These are phyloP conservation scores for Epinotia nisella DNA, from an alignment of 2,888 invertebrate genomes.

Conservation along the genomic window DNA sequence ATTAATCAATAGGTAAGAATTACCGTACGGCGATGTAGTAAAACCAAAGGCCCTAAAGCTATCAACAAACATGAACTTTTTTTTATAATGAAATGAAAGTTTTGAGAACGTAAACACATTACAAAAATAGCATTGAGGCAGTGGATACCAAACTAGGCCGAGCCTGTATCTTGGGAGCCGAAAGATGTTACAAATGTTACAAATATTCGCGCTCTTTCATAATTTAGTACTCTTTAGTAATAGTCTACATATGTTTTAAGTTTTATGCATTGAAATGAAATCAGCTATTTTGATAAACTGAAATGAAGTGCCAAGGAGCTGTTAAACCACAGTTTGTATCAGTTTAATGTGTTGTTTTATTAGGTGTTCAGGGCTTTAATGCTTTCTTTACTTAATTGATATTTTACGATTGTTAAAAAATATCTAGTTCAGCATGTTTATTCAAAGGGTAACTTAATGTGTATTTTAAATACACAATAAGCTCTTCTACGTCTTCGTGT, in stretches of 20 bases:
- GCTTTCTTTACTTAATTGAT: constrained; percentile 31
- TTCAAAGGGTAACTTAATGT: background rate
- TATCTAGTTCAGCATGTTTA: background rate
- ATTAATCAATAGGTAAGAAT: background rate
- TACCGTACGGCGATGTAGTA: too few species aligned
- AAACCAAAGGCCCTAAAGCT: too few species aligned
- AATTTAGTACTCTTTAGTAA: too few species aligned
- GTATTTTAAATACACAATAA: background rate
- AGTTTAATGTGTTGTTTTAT: constrained; percentile 56
- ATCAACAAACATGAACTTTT: too few species aligned
- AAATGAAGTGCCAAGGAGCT: constrained; percentile 6
- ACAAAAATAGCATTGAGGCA: too few species aligned
- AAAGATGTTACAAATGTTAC: too few species aligned
- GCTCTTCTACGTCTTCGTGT: background rate
- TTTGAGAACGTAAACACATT: too few species aligned
- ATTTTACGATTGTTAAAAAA: constrained; percentile 14
- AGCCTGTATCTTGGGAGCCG: too few species aligned
- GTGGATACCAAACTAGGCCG: too few species aligned
- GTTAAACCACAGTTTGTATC: constrained; percentile 45
- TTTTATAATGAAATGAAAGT: too few species aligned
- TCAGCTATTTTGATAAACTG: background rate
- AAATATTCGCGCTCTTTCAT: too few species aligned
- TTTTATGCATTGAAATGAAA: background rate
- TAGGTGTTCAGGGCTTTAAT: constrained; percentile 55
- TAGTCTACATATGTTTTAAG: background rate